These are phyloP conservation scores for Stratiomys singularior DNA, from an alignment of 2,888 invertebrate genomes.

Conservation along the genomic window DNA sequence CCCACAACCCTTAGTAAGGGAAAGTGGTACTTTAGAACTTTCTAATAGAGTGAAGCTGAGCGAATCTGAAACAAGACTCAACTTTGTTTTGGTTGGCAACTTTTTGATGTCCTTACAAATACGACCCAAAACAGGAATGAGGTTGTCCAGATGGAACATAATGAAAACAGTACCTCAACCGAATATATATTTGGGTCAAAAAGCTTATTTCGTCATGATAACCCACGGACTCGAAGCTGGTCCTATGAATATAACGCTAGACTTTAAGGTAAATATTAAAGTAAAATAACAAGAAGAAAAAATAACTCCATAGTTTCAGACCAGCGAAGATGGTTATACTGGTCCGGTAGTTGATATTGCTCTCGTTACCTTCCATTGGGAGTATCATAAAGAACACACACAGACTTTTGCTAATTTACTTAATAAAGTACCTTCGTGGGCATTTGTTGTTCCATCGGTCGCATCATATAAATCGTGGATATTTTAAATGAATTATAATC, in stretches of 20 bases:
- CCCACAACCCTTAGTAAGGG: slow-evolving; percentile 57
- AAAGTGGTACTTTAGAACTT: slow-evolving; percentile 55
- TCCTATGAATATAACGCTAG: slow-evolving; percentile 57
- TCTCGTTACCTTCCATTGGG: slow-evolving; percentile 58
- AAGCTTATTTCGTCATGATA: slow-evolving; percentile 58
- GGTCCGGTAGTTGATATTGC: slow-evolving; percentile 58
- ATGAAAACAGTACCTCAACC: slow-evolving; percentile 55
- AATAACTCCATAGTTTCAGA: slow-evolving; percentile 52
- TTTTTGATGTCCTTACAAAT: slow-evolving; percentile 57
- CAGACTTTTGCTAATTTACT: slow-evolving; percentile 58
- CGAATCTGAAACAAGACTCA: slow-evolving; percentile 53
- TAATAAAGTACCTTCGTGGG: slow-evolving; percentile 58
- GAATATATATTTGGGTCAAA: slow-evolving; percentile 56
- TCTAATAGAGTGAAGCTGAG: slow-evolving; percentile 52
- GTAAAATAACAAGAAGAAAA: background rate
- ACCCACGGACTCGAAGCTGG: slow-evolving; percentile 58
- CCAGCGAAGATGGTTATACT: slow-evolving; percentile 53
- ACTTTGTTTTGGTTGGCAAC: slow-evolving; percentile 56
- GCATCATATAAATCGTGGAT: slow-evolving; percentile 58
- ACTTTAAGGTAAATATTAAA: slow-evolving; percentile 55
- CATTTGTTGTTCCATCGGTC: slow-evolving; percentile 58
- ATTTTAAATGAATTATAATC: slow-evolving; percentile 53
- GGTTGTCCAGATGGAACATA: slow-evolving; percentile 56
- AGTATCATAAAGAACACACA: slow-evolving; percentile 59
- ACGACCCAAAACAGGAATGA: slow-evolving; percentile 56